Evolutionary conservation across 1,140 invertebrate genomes (phyloP), one percentile per base, ranked within the genome.

Genomic region (Drosophila lacteicornis): DNA sequence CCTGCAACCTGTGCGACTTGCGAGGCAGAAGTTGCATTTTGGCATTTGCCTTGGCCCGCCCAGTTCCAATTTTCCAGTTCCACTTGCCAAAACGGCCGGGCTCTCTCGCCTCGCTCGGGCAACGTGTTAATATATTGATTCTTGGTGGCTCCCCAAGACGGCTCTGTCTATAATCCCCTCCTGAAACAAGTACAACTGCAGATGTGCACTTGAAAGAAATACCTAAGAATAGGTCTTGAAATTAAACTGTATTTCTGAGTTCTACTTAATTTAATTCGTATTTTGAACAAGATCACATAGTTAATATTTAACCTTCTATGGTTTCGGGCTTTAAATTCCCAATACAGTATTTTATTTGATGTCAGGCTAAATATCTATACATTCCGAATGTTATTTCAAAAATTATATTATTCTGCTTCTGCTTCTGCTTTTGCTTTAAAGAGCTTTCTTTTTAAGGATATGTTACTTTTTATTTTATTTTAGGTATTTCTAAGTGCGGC

Each of bases 21-120:
- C 53, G 36, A 55, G 69, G 66, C 66, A 74, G 68, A 74, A 74
- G 58, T 75, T 61, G 58, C 45, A 68, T 71, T 79, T 66, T 88
- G 84, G 84, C 84, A 88, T 88, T 88, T 88, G 78, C 85, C 85
- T 88, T 90, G 85, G 74, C 81, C 84, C 65, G 59, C 68, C 65
- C 62, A 80, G 75, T 77, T 77, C 49, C 75, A 77, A 77, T 69
- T 78, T 68, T 68, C 63, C 75, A 78, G 75, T 69, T 77, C 61
- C 53, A 67, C 73, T 57, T 78, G 63, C 53, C 45, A 65, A 57
- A 40, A 42, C 11, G 47, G 43, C 57, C 50, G 49, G 59, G 73
- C 73, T 58, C 61, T 51, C 33, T 11, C 33, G 9, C 33, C 33
- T 11, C 40, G 51, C 13, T 40, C 17, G 51, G 60, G 71, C 74